Conservation (phyloP, 92 coral and sea anemone genomes). For the Porites rus region DNA sequence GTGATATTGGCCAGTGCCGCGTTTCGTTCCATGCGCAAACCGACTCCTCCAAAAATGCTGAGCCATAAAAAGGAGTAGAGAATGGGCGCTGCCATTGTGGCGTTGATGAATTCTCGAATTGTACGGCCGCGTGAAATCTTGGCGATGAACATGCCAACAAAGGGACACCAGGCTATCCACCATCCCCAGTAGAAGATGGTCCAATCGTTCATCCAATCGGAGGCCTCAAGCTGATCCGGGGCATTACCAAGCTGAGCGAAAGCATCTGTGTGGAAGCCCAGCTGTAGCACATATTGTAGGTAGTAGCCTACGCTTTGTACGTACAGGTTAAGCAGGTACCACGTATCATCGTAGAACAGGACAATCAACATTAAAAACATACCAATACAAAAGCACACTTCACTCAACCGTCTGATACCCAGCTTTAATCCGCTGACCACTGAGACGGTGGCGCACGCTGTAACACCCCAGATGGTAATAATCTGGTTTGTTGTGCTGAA, state of each 20-base stretch:
- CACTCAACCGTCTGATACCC: constrained; percentile 94
- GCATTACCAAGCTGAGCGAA: constrained; percentile 92
- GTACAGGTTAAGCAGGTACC: constrained; percentile 87
- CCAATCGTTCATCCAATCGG: constrained; percentile 92
- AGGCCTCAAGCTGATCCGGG: constrained; percentile 82
- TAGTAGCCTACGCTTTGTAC: constrained; percentile 92
- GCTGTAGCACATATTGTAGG: constrained; percentile 85
- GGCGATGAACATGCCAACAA: constrained; percentile 95
- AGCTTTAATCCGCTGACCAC: constrained; percentile 92
- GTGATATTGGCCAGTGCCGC: constrained; percentile 76
- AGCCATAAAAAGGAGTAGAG: constrained; percentile 85
- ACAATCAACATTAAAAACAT: constrained; percentile 87
- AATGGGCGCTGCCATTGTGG: constrained; percentile 80
- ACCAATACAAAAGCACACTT: constrained; percentile 87
- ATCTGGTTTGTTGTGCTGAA: constrained; percentile 74
- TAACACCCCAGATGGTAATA: constrained; percentile 89
- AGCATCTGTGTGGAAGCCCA: constrained; percentile 96
- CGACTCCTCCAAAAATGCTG: constrained; percentile 85
- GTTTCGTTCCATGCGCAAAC: constrained; percentile 85
- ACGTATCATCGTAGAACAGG: constrained; percentile 86
- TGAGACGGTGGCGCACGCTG: constrained; percentile 84
- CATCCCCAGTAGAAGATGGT: constrained; percentile 99
- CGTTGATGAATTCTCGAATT: constrained; percentile 80
- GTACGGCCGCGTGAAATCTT: constrained; percentile 92
- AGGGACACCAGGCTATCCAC: constrained; percentile 99